A percentile compares a stretch with the other conserved stretches of the same genome.
Conservation (phyloP, 2,797 vertebrate genomes). For the Hemibagrus guttatus region DNA sequence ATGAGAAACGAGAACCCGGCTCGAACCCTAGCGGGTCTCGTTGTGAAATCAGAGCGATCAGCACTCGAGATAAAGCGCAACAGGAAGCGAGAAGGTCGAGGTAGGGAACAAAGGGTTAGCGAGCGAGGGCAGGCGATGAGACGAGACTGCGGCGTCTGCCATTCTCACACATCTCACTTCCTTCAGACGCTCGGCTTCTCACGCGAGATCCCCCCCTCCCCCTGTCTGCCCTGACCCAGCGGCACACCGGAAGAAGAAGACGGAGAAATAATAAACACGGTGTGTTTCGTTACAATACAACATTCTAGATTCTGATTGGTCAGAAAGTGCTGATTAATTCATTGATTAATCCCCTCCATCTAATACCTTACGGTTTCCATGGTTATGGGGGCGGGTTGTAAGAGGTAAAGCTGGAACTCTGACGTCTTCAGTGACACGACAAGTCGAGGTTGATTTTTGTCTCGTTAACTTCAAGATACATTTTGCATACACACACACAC, state of each 20-base stretch:
- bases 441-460: too few relatives aligned
- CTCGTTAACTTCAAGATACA: too few relatives aligned
- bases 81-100: slow-evolving; percentile 50
- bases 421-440: not conserved
- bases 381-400: not conserved
- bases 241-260: not conserved
- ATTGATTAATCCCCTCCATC: not conserved
- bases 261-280: not conserved
- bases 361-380: not conserved
- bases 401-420: not conserved
- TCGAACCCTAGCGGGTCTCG: not conserved
- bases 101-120: slow-evolving; percentile 33
- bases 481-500: too few relatives aligned
- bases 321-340: not conserved
- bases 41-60: slow-evolving; percentile 4
- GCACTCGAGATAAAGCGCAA: not conserved
- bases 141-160: slow-evolving; percentile 60
- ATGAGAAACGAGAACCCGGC: not conserved
- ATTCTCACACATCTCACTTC: slow-evolving; percentile 68
- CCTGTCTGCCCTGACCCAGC: not conserved
- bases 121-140: slow-evolving; percentile 50
- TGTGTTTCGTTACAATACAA: not conserved
- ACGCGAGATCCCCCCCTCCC: slow-evolving; percentile 68
- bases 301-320: not conserved
- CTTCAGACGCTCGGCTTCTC: slow-evolving; percentile 63